Conservation (phyloP, 2,113 vertebrate species). For the Crotalus tigris region DNA sequence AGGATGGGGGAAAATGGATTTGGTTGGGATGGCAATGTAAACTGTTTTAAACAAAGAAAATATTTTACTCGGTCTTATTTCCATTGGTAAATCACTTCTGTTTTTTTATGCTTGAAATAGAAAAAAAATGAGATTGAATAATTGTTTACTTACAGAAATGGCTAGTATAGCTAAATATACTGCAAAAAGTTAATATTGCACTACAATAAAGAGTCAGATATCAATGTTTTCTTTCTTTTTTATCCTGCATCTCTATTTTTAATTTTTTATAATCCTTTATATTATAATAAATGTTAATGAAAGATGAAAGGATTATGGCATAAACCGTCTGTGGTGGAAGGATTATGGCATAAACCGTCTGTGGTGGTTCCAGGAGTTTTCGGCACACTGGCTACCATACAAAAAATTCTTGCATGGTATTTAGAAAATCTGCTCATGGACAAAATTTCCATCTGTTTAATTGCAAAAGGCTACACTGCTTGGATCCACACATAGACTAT, state of each 20-base stretch:
- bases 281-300: not conserved
- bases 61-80: not conserved
- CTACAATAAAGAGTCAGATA: not conserved
- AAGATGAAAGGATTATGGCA: not conserved
- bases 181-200: not conserved
- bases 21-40: not conserved
- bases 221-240: not conserved
- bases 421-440: not conserved
- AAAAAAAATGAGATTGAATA: not conserved
- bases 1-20: not conserved
- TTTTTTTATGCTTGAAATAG: not conserved
- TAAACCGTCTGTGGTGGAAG: not conserved
- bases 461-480: not conserved
- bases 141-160: not conserved
- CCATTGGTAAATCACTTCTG: not conserved
- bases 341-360: not conserved
- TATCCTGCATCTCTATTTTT: not conserved
- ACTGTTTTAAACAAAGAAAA: not conserved
- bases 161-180: not conserved
- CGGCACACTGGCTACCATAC: not conserved
- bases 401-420: not conserved
- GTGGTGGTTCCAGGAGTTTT: not conserved
- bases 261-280: not conserved
- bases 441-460: not conserved
- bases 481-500: not conserved